phyloP scores from a whole-genome alignment of 2,113 vertebrate genomes.

The Hippocampus barbouri region DNA sequence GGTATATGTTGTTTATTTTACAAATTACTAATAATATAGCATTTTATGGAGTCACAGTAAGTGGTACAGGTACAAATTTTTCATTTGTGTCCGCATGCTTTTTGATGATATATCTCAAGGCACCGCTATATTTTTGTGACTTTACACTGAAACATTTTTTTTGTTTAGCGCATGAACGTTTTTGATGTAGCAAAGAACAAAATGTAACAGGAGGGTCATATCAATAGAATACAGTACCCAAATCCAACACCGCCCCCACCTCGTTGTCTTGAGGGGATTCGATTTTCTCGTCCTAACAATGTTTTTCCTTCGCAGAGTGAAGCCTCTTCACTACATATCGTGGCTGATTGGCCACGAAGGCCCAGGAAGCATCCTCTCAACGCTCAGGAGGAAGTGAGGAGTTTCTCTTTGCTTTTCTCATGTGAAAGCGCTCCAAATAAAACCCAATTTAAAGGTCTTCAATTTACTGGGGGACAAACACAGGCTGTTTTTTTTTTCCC shows the following conservation, averaged over 20 bases:
- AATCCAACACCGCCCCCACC: neutral
- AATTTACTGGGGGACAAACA: slow-evolving; percentile 33
- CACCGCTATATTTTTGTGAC: no score
- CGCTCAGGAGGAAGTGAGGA: slow-evolving; percentile 91
- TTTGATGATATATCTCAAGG: neutral
- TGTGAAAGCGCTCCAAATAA: slow-evolving; percentile 46
- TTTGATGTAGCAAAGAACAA: neutral
- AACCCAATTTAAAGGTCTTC: slow-evolving; percentile 56
- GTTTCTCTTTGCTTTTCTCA: slow-evolving; percentile 46
- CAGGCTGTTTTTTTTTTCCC: slow-evolving; percentile 5
- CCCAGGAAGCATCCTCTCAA: slow-evolving; percentile 91
- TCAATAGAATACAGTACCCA: slow-evolving; percentile 8
- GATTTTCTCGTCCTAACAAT: slow-evolving; percentile 29
- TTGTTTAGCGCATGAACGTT: neutral
- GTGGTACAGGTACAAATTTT: neutral
- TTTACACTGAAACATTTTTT: neutral
- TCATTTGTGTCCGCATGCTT: neutral
- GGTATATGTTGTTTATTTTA: no score
- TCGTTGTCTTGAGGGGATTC: slow-evolving; percentile 35
- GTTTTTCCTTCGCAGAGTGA: slow-evolving; percentile 76
- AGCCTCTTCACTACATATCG: slow-evolving; percentile 95
- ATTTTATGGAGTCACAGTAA: no score
- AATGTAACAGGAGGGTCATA: neutral
- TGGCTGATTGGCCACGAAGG: slow-evolving; percentile 98
- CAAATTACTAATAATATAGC: no score